Evolutionary conservation across 2,113 vertebrate species (phyloP).

Genomic region (Carollia perspicillata): DNA sequence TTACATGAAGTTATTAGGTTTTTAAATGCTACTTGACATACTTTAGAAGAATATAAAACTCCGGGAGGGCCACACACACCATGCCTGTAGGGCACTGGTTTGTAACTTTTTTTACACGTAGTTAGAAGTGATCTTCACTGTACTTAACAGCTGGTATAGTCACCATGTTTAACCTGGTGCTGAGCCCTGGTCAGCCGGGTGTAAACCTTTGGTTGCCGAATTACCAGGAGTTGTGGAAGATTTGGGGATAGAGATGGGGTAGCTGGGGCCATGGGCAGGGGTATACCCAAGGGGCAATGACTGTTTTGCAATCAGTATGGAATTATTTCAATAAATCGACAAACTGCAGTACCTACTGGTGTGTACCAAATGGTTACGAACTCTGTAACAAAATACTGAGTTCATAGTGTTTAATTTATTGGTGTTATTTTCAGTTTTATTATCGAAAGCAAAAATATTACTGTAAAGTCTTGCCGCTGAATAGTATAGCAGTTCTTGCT

Average conservation of each 20-base stretch:
- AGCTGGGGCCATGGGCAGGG: too few species aligned
- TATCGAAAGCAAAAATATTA: constrained; percentile 16
- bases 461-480: not conserved
- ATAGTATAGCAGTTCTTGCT: not conserved
- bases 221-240: not conserved
- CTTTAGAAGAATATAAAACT: not conserved
- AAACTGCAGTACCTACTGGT: not conserved
- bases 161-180: not conserved
- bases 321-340: constrained; percentile 8
- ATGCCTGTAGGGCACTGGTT: not conserved
- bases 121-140: not conserved
- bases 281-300: not conserved
- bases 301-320: not conserved
- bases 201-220: not conserved
- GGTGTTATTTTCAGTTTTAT: not conserved
- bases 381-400: not conserved
- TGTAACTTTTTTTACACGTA: not conserved
- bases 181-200: not conserved
- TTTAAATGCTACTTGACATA: not conserved
- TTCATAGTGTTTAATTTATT: not conserved
- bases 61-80: not conserved
- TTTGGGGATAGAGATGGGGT: rapidly evolving
- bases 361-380: not conserved
- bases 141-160: not conserved
- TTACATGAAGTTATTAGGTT: not conserved